Evolutionary conservation across 2,113 vertebrate genomes (phyloP).

Genomic region (Coptodon bakossiorum): DNA sequence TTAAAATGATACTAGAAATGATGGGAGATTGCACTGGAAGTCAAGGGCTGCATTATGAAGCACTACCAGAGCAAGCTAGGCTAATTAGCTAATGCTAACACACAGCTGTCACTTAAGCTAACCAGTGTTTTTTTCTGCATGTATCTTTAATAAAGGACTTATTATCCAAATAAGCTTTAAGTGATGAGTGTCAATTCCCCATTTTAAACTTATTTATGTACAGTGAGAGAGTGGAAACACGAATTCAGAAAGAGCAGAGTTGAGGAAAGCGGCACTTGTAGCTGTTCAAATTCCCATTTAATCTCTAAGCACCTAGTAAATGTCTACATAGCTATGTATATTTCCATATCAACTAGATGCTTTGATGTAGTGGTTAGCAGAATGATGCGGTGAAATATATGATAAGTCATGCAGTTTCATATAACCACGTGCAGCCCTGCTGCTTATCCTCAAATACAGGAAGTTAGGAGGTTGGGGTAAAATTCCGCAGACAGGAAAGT

Average conservation of each 20-base stretch:
- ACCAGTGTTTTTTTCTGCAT: not conserved
- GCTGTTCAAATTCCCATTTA: not conserved
- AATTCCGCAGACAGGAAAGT: constrained; percentile 58
- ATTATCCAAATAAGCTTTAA: not conserved
- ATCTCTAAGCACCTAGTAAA: not conserved
- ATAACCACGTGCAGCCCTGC: not conserved
- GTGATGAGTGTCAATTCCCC: not conserved
- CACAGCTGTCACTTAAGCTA: not conserved
- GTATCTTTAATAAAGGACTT: not conserved
- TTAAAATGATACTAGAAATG: not conserved
- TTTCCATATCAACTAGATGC: not conserved
- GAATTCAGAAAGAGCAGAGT: not conserved
- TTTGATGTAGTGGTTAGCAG: not conserved
- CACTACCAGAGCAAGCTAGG: not conserved
- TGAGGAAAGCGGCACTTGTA: not conserved
- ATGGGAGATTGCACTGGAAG: not conserved
- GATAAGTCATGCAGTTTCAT: not conserved
- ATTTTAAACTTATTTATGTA: not conserved
- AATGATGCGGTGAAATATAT: not conserved
- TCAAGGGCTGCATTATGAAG: not conserved
- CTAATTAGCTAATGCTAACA: not conserved
- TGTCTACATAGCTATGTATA: not conserved
- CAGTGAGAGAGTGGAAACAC: not conserved
- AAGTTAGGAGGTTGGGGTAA: constrained; percentile 49
- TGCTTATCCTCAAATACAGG: constrained; percentile 40